These are phyloP conservation scores for Lithophane ornitopus DNA, from an alignment of 2,888 invertebrate species.

Conservation along the genomic window DNA sequence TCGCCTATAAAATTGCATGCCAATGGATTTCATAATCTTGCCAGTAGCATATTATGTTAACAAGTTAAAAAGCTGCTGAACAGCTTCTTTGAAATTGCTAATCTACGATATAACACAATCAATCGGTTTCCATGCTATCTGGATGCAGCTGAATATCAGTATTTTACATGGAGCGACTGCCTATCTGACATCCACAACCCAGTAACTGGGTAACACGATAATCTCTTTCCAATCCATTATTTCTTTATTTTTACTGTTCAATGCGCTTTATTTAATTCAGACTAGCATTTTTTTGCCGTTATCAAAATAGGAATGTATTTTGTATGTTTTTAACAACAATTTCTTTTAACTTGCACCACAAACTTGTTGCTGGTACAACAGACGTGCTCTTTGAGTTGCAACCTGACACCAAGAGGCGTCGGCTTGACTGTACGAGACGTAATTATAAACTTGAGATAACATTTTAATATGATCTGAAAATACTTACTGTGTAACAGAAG, in stretches of 20 bases:
- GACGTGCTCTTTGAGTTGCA: constrained; percentile 78
- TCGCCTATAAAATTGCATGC: background rate
- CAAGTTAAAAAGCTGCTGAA: background rate
- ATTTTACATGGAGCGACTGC: too few relatives aligned
- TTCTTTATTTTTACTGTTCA: too few relatives aligned
- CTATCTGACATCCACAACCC: too few relatives aligned
- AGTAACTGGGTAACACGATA: too few relatives aligned
- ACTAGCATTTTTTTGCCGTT: background rate
- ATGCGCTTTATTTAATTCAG: background rate
- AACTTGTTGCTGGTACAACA: constrained; percentile 71
- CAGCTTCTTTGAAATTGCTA: background rate
- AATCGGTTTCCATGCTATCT: too few relatives aligned
- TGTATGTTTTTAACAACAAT: background rate
- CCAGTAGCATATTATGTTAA: background rate
- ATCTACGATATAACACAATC: background rate
- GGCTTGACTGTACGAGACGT: constrained; percentile 58
- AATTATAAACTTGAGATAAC: constrained; percentile 68
- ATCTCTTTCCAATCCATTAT: too few relatives aligned
- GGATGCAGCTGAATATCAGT: too few relatives aligned
- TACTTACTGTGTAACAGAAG: constrained; percentile 53
- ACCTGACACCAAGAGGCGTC: constrained; percentile 75
- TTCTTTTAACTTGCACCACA: constrained; percentile 63
- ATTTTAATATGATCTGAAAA: constrained; percentile 65
- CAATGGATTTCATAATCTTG: background rate
- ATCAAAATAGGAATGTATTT: too few relatives aligned